Percentiles rank a stretch among this genome's conserved stretches.
Evolutionary conservation across 2,113 vertebrate species (phyloP).

Genomic region (Xiphophorus couchianus): DNA sequence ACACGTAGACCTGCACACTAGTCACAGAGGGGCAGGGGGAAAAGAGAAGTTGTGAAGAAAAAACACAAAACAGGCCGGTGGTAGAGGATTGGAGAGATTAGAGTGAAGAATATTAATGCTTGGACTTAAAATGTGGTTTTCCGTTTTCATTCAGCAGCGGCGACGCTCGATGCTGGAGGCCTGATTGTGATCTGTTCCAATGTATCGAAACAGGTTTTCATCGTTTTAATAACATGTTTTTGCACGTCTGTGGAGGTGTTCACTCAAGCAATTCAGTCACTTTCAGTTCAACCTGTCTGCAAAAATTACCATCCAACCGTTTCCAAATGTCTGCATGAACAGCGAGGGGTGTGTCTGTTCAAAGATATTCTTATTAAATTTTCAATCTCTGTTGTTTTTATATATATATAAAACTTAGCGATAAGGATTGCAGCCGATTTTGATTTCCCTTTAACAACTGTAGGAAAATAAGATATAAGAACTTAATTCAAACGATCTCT

Average conservation of each 20-base stretch:
- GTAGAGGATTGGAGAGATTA: fast-evolving
- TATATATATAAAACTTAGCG: no score
- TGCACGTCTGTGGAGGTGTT: neutral
- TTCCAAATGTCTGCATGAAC: neutral
- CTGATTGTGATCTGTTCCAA: neutral
- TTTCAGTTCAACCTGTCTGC: neutral
- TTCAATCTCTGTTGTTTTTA: no score
- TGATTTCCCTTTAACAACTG: no score
- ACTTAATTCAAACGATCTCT: no score
- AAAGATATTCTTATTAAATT: no score
- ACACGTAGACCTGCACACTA: constrained; percentile 14
- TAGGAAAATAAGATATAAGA: no score
- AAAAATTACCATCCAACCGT: neutral
- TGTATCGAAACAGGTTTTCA: neutral
- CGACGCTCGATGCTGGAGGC: neutral
- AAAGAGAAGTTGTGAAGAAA: neutral
- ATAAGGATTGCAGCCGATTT: no score
- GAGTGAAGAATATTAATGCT: neutral
- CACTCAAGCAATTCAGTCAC: neutral
- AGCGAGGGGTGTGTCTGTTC: neutral
- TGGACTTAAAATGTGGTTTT: constrained; percentile 6
- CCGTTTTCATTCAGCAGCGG: constrained; percentile 13
- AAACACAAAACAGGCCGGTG: neutral
- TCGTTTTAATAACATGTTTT: constrained; percentile 9
- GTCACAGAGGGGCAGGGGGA: neutral